A percentile compares a stretch with the other conserved stretches of the same genome.
Conservation (phyloP, 2,888 invertebrate genomes). For the Melikaiella ostensackeni region DNA sequence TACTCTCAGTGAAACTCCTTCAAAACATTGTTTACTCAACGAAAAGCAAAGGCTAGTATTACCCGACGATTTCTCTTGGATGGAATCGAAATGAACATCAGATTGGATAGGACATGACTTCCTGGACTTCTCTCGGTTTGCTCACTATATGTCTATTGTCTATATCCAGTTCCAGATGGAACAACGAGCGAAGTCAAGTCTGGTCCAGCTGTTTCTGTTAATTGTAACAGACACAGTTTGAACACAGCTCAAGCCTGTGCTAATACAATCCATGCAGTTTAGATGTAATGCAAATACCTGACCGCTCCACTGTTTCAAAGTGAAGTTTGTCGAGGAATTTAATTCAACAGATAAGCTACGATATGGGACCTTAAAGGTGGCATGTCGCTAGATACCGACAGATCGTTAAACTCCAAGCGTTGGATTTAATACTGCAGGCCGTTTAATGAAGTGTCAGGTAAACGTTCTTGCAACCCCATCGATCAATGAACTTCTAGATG, state of each 20-base stretch:
- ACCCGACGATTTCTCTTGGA: neutral
- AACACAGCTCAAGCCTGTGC: constrained; percentile 27
- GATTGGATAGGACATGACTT: constrained; percentile 5
- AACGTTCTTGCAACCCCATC: neutral
- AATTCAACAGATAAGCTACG: neutral
- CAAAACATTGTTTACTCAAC: neutral
- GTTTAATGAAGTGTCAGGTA: neutral
- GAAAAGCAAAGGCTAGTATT: constrained; percentile 1
- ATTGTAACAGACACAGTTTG: constrained; percentile 37
- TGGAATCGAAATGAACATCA: constrained; percentile 6
- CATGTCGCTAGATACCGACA: neutral
- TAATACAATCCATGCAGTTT: constrained; percentile 31
- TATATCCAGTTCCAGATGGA: constrained; percentile 4
- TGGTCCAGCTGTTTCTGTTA: constrained; percentile 34
- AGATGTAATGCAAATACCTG: constrained; percentile 40
- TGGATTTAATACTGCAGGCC: neutral
- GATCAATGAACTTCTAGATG: neutral
- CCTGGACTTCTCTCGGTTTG: neutral
- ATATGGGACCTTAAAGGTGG: constrained; percentile 23
- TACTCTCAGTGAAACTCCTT: constrained; percentile 6
- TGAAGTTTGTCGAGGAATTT: constrained; percentile 30
- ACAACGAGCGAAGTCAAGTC: constrained; percentile 36
- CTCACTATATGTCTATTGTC: neutral
- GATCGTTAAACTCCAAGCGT: neutral
- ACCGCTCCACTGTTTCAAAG: constrained; percentile 22